These are phyloP conservation scores for Salpingus planirostris DNA, from an alignment of 2,888 invertebrate species.

Conservation along the genomic window DNA sequence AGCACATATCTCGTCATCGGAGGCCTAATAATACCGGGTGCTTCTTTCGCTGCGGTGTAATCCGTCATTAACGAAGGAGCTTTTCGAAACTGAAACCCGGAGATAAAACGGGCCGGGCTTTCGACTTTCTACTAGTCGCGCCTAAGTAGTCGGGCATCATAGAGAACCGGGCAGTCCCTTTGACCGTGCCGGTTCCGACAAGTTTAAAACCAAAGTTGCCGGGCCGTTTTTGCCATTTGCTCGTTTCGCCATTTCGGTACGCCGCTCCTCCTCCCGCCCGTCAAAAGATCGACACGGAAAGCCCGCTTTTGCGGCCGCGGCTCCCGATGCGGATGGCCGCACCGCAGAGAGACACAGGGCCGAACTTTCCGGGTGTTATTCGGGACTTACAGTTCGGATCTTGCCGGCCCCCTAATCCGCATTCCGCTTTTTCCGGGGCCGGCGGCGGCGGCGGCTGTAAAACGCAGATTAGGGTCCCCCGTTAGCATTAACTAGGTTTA, in stretches of 20 bases:
- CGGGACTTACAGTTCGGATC: slow-evolving; percentile 6
- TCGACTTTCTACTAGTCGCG: no score
- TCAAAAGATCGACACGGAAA: slow-evolving; percentile 11
- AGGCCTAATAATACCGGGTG: no score
- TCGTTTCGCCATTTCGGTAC: neutral
- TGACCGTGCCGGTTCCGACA: no score
- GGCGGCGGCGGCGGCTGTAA: neutral
- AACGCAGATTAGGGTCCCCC: slow-evolving; percentile 4
- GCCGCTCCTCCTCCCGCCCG: neutral
- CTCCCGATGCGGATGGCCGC: slow-evolving; percentile 11
- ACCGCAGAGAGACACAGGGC: slow-evolving; percentile 7
- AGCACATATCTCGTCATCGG: no score
- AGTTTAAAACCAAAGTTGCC: slow-evolving; percentile 6
- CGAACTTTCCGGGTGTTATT: slow-evolving; percentile 13
- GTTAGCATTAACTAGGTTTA: slow-evolving; percentile 20
- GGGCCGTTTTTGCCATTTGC: slow-evolving; percentile 4
- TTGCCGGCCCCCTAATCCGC: slow-evolving; percentile 8
- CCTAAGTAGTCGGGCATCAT: no score
- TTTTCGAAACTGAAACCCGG: no score
- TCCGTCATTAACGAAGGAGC: no score
- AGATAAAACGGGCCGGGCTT: no score
- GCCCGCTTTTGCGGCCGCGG: slow-evolving; percentile 8
- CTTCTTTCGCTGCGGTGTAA: no score
- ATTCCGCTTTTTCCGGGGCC: neutral
- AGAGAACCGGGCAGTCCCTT: no score